A percentile compares a stretch with the other conserved stretches of the same genome.
Conservation (phyloP, 2,113 vertebrate species). For the Aegithalos caudatus region DNA sequence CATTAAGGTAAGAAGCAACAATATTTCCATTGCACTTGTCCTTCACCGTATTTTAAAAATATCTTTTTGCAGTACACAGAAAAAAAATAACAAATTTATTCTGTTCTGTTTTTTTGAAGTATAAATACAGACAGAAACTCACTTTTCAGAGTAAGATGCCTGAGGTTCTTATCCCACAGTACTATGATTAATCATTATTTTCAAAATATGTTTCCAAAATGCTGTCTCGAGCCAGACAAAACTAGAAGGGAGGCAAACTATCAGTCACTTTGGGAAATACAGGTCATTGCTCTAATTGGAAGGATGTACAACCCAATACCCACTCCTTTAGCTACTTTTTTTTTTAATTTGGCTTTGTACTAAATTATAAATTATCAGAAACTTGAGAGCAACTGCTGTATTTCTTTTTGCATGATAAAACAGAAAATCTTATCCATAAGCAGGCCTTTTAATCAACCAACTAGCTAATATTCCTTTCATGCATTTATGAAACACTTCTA, state of each 20-base stretch:
- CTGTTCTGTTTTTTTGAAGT: background rate
- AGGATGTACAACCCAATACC: background rate
- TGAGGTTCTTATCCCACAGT: background rate
- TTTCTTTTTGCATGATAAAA: background rate
- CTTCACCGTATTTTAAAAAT: background rate
- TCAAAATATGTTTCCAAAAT: background rate
- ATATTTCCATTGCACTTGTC: background rate
- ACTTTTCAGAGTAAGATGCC: background rate
- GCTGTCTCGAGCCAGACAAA: background rate
- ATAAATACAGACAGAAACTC: background rate
- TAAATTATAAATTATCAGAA: background rate
- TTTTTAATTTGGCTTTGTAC: background rate
- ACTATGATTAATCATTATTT: background rate
- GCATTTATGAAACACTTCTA: background rate
- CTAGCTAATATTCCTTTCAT: background rate
- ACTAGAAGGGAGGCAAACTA: background rate
- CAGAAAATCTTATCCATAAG: background rate
- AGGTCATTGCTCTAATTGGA: background rate
- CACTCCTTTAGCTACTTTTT: background rate
- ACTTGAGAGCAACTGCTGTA: background rate
- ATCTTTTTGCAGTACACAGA: background rate
- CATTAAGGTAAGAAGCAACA: background rate
- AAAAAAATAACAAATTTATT: background rate
- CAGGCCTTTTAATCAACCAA: background rate
- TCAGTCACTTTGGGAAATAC: background rate